Evolutionary conservation across 1,140 invertebrate species (phyloP).

Genomic region (Halesus radiatus): DNA sequence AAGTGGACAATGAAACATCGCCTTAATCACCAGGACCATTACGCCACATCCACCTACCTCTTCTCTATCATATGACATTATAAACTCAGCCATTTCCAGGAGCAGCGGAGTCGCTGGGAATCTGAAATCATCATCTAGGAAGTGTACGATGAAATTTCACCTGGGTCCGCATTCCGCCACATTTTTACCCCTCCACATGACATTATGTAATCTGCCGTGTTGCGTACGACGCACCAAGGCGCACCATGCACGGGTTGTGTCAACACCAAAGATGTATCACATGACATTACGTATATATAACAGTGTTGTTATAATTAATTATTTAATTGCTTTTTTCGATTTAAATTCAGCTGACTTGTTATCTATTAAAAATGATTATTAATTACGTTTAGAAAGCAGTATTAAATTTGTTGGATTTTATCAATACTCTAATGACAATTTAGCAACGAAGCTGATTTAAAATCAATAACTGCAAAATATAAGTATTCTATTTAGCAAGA

Average conservation of each 20-base stretch:
- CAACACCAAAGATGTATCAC: neutral
- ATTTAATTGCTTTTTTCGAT: too few species aligned
- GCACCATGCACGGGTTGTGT: neutral
- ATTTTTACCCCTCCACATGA: too few species aligned
- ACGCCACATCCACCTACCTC: too few species aligned
- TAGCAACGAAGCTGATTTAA: too few species aligned
- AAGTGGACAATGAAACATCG: slow-evolving; percentile 72
- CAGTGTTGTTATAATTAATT: neutral
- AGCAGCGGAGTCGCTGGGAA: slow-evolving; percentile 71
- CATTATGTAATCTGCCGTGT: slow-evolving; percentile 68
- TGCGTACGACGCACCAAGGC: too few species aligned
- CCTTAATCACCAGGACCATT: slow-evolving; percentile 61
- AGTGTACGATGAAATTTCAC: slow-evolving; percentile 72
- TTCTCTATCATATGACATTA: slow-evolving; percentile 55
- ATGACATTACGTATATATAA: neutral
- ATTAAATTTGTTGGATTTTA: too few species aligned
- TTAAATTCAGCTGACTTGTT: too few species aligned
- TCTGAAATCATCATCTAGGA: slow-evolving; percentile 75
- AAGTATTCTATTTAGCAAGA: too few species aligned
- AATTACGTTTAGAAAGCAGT: too few species aligned
- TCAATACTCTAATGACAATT: too few species aligned
- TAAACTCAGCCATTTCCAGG: slow-evolving; percentile 71
- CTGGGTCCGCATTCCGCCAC: slow-evolving; percentile 58
- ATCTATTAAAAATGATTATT: too few species aligned
- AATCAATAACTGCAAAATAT: too few species aligned